phyloP scores from a whole-genome alignment of 2,797 vertebrate genomes.

The Meda fulgida region DNA sequence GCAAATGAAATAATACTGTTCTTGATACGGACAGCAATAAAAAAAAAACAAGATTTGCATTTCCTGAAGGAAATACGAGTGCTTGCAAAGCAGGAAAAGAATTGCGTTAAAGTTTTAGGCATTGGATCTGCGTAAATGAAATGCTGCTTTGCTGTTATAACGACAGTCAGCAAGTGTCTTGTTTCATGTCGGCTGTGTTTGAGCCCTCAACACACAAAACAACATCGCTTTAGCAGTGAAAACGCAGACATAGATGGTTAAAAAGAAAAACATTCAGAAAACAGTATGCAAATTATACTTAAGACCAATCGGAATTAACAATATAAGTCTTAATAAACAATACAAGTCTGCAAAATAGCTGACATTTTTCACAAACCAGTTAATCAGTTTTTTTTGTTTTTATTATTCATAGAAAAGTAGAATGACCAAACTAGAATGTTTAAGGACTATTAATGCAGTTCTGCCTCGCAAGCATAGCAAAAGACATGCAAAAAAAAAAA shows the following conservation, averaged over 20 bases:
- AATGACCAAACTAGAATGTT: background rate
- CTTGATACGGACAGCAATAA: constrained; percentile 59
- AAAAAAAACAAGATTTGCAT: constrained; percentile 38
- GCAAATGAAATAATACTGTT: constrained; percentile 61
- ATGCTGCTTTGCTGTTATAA: background rate
- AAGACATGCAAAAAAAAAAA: background rate
- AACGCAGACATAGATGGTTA: background rate
- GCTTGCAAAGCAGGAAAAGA: constrained; percentile 34
- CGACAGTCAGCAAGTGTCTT: background rate
- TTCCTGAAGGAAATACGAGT: constrained; percentile 35
- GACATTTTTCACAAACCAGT: background rate
- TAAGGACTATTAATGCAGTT: background rate
- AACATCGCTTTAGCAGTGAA: background rate
- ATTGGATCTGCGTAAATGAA: constrained; percentile 15
- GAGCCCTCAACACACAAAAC: constrained; percentile 8
- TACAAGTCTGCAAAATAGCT: background rate
- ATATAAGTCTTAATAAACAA: background rate
- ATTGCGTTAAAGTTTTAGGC: constrained; percentile 26
- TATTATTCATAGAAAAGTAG: background rate
- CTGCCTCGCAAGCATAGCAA: background rate
- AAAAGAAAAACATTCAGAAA: constrained; percentile 9
- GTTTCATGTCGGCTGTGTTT: constrained; percentile 1
- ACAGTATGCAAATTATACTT: background rate
- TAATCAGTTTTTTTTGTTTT: too few species aligned
- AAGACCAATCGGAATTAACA: background rate